phyloP scores from a whole-genome alignment of 2,888 invertebrate species.

The Drosophila anomelani region DNA sequence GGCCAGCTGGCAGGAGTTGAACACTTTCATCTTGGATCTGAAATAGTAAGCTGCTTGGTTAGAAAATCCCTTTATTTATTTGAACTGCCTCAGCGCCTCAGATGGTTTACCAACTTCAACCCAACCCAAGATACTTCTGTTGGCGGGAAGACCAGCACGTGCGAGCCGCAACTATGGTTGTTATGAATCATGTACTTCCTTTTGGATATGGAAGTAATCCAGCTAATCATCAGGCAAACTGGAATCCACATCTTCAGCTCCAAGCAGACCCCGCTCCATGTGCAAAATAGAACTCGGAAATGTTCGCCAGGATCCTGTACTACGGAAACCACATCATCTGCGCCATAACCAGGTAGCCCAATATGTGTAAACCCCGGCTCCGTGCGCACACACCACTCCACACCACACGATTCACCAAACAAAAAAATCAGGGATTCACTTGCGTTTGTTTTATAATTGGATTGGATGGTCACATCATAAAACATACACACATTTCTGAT shows the following conservation, averaged over 20 bases:
- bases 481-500: slow-evolving; percentile 58
- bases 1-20: neutral
- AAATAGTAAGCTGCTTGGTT: neutral
- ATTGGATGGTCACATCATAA: slow-evolving; percentile 46
- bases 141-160: slow-evolving; percentile 1
- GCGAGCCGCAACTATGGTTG: neutral
- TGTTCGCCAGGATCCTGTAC: neutral
- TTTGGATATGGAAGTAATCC: neutral
- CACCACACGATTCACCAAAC: slow-evolving; percentile 10
- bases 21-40: neutral
- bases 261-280: neutral
- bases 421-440: slow-evolving; percentile 53
- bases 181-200: no score
- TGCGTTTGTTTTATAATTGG: slow-evolving; percentile 64
- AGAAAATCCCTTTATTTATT: neutral
- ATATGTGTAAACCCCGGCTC: neutral
- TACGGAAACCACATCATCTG: neutral
- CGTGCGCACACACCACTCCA: slow-evolving; percentile 2
- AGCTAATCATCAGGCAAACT: neutral
- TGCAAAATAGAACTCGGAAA: neutral
- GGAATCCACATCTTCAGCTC: neutral
- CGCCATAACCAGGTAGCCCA: neutral
- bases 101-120: neutral
- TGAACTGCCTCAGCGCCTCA: no score
- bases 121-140: neutral